Evolutionary conservation across 2,113 vertebrate genomes (phyloP).

Genomic region (Redunca redunca): DNA sequence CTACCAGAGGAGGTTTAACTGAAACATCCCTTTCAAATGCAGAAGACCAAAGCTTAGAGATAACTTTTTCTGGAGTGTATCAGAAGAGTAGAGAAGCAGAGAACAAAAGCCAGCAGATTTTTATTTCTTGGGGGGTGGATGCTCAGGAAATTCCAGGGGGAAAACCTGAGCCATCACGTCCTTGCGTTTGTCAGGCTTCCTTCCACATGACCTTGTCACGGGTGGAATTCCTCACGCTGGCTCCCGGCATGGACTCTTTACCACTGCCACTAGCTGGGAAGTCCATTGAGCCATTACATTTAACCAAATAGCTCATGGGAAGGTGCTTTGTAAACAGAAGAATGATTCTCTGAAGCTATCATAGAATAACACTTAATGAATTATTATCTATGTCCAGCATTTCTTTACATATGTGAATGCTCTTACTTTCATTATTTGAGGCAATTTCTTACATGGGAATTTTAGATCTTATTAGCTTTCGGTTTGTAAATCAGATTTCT

Average conservation of each 20-base stretch:
- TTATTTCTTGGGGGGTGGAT: too few relatives aligned
- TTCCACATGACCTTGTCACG: too few relatives aligned
- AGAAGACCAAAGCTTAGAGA: too few relatives aligned
- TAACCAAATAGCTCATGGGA: not conserved
- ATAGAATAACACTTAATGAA: not conserved
- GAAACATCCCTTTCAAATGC: too few relatives aligned
- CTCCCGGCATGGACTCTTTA: not conserved
- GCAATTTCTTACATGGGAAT: not conserved
- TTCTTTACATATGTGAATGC: not conserved
- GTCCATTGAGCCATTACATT: not conserved
- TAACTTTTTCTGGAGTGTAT: too few relatives aligned
- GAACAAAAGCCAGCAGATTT: too few relatives aligned
- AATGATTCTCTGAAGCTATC: not conserved
- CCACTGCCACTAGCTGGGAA: not conserved
- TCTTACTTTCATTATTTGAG: constrained; percentile 20
- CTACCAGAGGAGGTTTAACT: too few relatives aligned
- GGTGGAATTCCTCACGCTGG: too few relatives aligned
- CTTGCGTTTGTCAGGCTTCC: too few relatives aligned
- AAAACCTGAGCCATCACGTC: too few relatives aligned
- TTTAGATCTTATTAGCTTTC: not conserved
- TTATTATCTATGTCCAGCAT: not conserved
- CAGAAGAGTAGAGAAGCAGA: too few relatives aligned
- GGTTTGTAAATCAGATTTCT: not conserved
- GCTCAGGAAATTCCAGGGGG: too few relatives aligned
- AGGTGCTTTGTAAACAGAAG: not conserved